phyloP scores from a whole-genome alignment of 2,888 invertebrate genomes.

The Trileptium ribeirensis region DNA sequence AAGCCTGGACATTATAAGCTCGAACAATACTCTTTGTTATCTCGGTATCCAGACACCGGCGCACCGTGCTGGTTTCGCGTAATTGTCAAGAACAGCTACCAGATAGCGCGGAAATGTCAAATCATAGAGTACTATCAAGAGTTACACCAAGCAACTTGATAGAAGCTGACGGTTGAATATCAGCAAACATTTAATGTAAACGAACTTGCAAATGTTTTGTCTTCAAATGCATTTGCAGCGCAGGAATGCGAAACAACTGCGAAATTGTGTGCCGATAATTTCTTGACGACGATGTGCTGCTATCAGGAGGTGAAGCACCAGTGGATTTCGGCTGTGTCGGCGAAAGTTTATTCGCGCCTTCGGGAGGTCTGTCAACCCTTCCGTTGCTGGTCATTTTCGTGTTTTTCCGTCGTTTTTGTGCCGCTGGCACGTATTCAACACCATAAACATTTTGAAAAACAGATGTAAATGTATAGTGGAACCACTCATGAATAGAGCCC shows the following conservation, averaged over 20 bases:
- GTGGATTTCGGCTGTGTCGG: neutral
- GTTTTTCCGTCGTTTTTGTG: neutral
- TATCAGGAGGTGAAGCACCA: neutral
- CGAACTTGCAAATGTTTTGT: constrained; percentile 80
- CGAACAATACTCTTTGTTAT: no score
- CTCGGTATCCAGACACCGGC: no score
- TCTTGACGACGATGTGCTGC: constrained; percentile 53
- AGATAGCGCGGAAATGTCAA: no score
- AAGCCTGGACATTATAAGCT: no score
- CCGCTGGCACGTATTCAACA: neutral
- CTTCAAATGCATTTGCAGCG: constrained; percentile 81
- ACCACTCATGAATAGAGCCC: constrained; percentile 88
- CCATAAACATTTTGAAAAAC: constrained; percentile 11
- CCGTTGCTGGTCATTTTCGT: no score
- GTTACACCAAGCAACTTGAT: no score
- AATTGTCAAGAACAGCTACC: no score
- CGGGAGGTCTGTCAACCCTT: no score
- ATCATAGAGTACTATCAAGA: no score
- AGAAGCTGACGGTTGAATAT: no score
- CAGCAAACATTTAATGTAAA: constrained; percentile 44
- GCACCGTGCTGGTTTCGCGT: no score
- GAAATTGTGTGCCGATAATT: constrained; percentile 78
- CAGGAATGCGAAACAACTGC: constrained; percentile 91
- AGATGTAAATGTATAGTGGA: constrained; percentile 80
- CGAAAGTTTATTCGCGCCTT: neutral